Evolutionary conservation across 2,797 vertebrate genomes (phyloP).

Genomic region (Zonotrichia albicollis): DNA sequence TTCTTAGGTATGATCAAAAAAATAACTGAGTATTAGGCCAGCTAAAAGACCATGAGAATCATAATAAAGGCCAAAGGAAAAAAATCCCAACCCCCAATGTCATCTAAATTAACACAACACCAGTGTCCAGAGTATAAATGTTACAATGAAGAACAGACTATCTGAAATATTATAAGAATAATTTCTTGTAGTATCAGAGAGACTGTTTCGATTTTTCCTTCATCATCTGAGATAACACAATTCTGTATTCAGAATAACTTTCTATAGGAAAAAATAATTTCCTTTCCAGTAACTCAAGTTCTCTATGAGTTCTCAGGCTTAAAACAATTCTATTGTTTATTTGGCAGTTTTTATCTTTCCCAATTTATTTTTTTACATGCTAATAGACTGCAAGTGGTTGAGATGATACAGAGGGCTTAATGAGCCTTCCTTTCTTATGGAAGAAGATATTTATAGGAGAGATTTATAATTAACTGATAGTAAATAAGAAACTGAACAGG

Average conservation of each 20-base stretch:
- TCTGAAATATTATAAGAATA: neutral
- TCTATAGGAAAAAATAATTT: neutral
- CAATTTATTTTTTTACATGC: neutral
- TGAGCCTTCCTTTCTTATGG: neutral
- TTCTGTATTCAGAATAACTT: neutral
- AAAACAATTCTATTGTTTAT: neutral
- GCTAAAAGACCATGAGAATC: neutral
- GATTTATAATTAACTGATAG: slow-evolving; percentile 11
- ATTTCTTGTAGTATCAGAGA: neutral
- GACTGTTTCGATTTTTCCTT: neutral
- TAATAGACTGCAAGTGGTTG: neutral
- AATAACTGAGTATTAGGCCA: neutral
- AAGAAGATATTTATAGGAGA: neutral
- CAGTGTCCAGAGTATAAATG: neutral
- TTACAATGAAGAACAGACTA: neutral
- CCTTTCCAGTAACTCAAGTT: neutral
- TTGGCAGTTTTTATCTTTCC: neutral
- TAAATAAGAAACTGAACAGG: neutral
- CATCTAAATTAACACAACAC: neutral
- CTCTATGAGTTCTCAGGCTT: neutral
- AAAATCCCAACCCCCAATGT: accelerated
- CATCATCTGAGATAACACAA: neutral
- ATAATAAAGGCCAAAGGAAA: neutral
- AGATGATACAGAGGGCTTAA: neutral
- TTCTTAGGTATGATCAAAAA: neutral